Evolutionary conservation across 1,140 invertebrate genomes (phyloP).

Genomic region (Harpegnathos saltator): DNA sequence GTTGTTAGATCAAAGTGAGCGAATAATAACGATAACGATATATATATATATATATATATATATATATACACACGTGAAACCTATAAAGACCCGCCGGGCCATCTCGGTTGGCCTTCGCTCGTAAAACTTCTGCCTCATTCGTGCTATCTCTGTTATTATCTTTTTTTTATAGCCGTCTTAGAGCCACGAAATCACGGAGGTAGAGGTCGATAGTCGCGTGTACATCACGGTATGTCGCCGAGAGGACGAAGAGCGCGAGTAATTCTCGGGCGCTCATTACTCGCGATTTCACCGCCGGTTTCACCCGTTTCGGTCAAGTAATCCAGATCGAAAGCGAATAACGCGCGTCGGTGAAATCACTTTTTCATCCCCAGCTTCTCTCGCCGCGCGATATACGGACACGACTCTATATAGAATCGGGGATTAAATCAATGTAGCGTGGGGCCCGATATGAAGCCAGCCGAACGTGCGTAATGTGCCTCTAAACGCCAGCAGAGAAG

Average conservation of each 20-base stretch:
- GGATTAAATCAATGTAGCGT: constrained; percentile 77
- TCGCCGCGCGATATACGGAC: constrained; percentile 9
- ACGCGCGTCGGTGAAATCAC: constrained; percentile 58
- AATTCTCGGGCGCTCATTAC: constrained; percentile 32
- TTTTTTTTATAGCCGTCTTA: background rate
- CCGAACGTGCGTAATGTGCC: constrained; percentile 72
- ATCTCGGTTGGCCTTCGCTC: background rate
- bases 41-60: too few relatives aligned
- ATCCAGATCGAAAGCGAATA: constrained; percentile 70
- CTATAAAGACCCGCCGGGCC: too few relatives aligned
- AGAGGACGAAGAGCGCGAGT: background rate
- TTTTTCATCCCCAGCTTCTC: constrained; percentile 44
- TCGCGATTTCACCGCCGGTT: constrained; percentile 31
- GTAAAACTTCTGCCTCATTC: background rate
- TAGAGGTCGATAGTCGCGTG: background rate
- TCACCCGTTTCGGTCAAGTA: constrained; percentile 46
- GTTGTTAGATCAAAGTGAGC: background rate
- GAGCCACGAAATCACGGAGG: background rate
- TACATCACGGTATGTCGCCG: background rate
- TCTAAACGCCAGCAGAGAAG: constrained; percentile 58
- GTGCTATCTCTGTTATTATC: background rate
- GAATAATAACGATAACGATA: background rate
- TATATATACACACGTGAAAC: background rate
- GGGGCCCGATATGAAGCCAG: constrained; percentile 71
- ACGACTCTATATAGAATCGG: constrained; percentile 64